Base-by-base conservation (phyloP, 1,140 invertebrate species). In the Euborellia annulipes region DNA sequence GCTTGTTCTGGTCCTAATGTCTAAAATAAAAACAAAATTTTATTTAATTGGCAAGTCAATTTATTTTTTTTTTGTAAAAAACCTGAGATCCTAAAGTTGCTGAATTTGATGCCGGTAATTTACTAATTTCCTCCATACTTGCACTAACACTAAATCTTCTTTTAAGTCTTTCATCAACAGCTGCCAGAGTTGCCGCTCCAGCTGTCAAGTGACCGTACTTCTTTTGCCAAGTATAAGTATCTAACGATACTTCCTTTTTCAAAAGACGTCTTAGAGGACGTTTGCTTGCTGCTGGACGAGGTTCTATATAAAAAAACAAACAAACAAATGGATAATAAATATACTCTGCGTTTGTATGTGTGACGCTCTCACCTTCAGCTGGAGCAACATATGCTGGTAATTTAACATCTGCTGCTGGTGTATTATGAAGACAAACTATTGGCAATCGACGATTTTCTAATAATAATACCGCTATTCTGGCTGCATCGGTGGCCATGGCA, bases 181-280 rank as follows among this genome's bases (percentile, higher is more conserved):
- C 74, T 1, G 80, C 78, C 64, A 82, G 79, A 68, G 82, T 79
- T 11, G 81, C 73, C 11, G 45, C 30, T n/a, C n/a, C n/a, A 2
- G 81, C 82, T 0, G 82, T 84, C 3, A 85, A 63, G 59, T 85
- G 81, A 0, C 80, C 83, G 50, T 86, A 86, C 60, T 85, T 85
- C 62, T 82, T 80, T 56, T 83, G 81, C 83, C 82, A 85, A 2
- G 82, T 85, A 53, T 86, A 85, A 0, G 82, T 85, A 54, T 86
- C 83, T 48, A 86, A 55, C 0, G 82, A 85, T 2, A 85, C 81
- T 63, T 86, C 83, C 55, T 86, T 86, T 58, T 85, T 85, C 32
- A 86, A 62, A 41, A 85, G 62, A 16, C 83, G 69, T 51, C 77
- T 72, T 65, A 80, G 78, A 20, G 82, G 81, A 13, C 82, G 68